Evolutionary conservation across 2,888 invertebrate species (phyloP), one percentile per base, ranked within the genome.

Genomic region (Muschampia plurimacula): DNA sequence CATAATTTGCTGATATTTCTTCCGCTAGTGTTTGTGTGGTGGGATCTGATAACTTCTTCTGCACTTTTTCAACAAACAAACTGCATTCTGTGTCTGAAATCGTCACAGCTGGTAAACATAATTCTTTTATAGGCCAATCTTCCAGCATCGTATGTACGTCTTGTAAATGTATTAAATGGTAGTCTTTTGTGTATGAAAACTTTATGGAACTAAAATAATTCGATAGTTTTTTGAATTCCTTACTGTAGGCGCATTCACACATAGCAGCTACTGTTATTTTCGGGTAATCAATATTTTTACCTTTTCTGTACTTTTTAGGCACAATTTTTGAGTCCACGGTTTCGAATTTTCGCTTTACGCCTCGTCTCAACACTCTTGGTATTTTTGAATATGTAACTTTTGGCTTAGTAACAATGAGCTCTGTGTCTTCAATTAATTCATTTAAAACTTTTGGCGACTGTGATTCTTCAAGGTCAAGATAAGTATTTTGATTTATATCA

Each of bases 221-320:
- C 32, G 89, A 79, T 4, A 92, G 76, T 36, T 77, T 77, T 77
- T 85, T 86, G 75, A 86, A 92, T 78, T 94, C 90, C 79, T 85
- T 88, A 22, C 76, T 69, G 76, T 90, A 93, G 1, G 83, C 82
- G 4, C 81, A 83, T 3, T 88, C 84, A 28, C 73, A 68, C 32
- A 86, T 82, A 39, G 83, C 73, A 67, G 79, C 55, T 6, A 75
- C 59, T 0, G 82, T 84, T 52, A 86, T 77, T 84, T 88, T 93
- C 7, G 89, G 86, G 72, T 82, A 81, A 76, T 94, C 91, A 69
- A 93, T 93, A 76, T 91, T 86, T 82, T 90, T 93, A 5, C 89
- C 85, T 82, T 92, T 92, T 76, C 91, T 85, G 67, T 91, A 91
- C 73, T 81, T 89, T 77, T 86, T 92, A 63, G 75, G 79, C 44